These are phyloP conservation scores for Tribolium castaneum DNA, from an alignment of 1,140 invertebrate species.

Conservation along the genomic window DNA sequence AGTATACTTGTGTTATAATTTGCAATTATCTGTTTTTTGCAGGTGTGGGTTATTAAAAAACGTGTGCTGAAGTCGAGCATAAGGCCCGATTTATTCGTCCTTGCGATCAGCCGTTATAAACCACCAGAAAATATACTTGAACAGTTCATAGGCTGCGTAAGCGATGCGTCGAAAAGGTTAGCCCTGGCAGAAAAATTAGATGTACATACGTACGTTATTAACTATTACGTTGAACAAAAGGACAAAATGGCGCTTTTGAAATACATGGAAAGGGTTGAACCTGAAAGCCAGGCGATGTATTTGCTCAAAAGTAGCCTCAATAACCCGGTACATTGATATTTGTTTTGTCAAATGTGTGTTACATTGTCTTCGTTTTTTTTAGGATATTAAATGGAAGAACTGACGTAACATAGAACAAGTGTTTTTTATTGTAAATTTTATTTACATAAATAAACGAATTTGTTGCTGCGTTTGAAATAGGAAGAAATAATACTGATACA, in stretches of 20 bases:
- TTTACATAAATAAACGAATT: constrained; percentile 43
- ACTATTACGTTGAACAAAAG: constrained; percentile 66
- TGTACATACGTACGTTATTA: constrained; percentile 66
- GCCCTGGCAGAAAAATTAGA: constrained; percentile 57
- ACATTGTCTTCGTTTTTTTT: not conserved
- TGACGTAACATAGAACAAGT: not conserved
- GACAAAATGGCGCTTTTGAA: constrained; percentile 65
- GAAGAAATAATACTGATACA: constrained; percentile 53
- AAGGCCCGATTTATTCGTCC: constrained; percentile 51
- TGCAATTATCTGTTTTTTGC: constrained; percentile 35
- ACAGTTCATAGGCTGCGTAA: constrained; percentile 52
- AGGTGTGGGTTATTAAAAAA: constrained; percentile 59
- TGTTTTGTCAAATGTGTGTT: not conserved
- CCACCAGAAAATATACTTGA: constrained; percentile 55
- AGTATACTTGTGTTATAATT: not conserved
- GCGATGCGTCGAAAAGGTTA: constrained; percentile 52
- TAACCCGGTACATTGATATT: not conserved
- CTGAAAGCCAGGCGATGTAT: not conserved
- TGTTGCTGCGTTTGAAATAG: constrained; percentile 42
- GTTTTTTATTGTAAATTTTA: constrained; percentile 21
- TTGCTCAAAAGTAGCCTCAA: not conserved
- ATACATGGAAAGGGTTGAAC: constrained; percentile 65
- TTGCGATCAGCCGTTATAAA: constrained; percentile 53
- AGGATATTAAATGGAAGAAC: constrained; percentile 34
- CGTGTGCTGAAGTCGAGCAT: constrained; percentile 54